Base-by-base conservation (phyloP, 1,140 invertebrate genomes). In the Daktulosphaira vitifoliae region DNA sequence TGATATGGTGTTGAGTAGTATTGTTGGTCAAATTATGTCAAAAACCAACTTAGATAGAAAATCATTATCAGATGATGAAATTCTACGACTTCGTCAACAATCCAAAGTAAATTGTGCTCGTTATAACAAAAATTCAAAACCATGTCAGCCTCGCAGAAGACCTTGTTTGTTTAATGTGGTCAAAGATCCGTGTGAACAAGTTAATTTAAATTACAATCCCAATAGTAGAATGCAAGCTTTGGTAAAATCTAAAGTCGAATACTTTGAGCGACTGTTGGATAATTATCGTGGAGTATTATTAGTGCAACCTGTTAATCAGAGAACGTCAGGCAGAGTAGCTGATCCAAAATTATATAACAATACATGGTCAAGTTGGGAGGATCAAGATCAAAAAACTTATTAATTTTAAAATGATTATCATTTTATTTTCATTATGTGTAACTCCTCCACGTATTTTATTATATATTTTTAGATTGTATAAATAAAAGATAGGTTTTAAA, bases 131-230 rank as follows among this genome's bases (percentile, higher is more conserved):
- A 71, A 46, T 62, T 59, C 66, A 67, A 23, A 76, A 69, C 59
- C 66, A 1, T 86, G 84, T 66, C 72, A 82, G 68, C 78, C 82
- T 0, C 42, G 76, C 0, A 66, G 74, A 59, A 71, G 77, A 4
- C 81, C 85, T 3, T 91, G 89, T 70, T 73, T 91, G 1, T 92
- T 84, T 73, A 82, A 91, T 70, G 77, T 91, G 26, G 74, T 74
- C 7, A 74, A 79, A 18, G 89, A 91, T 76, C 89, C 89, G 0
- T 91, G 89, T 71, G 89, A 91, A 73, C 80, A 74, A 56, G 76
- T 81, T 25, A 89, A 91, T 76, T 71, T 91, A n/a, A 62, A 62
- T 20, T 66, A 59, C 22, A 25, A 37, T 18, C 46, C 52, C 1
- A 50, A 11, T 37, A n/a, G 15, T 0, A 20, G 38, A 50, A 49